These are phyloP conservation scores for Cetonia aurata DNA, from an alignment of 2,888 invertebrate genomes.

Conservation along the genomic window DNA sequence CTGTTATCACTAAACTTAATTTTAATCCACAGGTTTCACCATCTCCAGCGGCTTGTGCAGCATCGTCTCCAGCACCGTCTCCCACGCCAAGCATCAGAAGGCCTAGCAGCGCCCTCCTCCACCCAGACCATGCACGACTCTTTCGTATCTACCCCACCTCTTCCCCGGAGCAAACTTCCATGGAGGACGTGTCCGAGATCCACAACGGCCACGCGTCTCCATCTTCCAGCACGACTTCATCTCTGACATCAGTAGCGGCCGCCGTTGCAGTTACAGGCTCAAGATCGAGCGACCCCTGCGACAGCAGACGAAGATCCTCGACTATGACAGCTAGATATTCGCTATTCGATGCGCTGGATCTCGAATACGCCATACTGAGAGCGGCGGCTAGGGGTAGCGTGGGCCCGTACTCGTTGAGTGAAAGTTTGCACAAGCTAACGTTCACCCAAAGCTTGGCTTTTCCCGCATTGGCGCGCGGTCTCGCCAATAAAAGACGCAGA, in stretches of 20 bases:
- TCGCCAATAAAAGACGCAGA: conserved; percentile 74
- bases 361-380: conserved; percentile 77
- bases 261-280: conserved; percentile 60
- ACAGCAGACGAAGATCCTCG: conserved; percentile 70
- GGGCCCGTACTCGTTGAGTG: conserved; percentile 78
- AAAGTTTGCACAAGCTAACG: conserved; percentile 79
- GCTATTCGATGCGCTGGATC: conserved; percentile 78
- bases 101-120: conserved; percentile 73
- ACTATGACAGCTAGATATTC: conserved; percentile 75
- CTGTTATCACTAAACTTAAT: no score
- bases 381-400: conserved; percentile 80
- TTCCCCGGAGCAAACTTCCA: conserved; percentile 66
- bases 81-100: conserved; percentile 66
- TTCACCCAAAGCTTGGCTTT: conserved; percentile 82
- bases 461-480: conserved; percentile 77
- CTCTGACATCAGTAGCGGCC: conserved; percentile 70
- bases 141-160: conserved; percentile 66
- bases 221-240: conserved; percentile 70
- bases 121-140: conserved; percentile 79
- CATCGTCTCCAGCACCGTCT: conserved; percentile 58
- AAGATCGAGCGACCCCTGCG: conserved; percentile 64
- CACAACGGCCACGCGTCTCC: conserved; percentile 61
- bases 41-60: conserved; percentile 66
- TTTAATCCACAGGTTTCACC: conserved; percentile 68
- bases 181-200: conserved; percentile 66